phyloP scores from a whole-genome alignment of 2,888 invertebrate genomes.

The Chrysomela aeneicollis region DNA sequence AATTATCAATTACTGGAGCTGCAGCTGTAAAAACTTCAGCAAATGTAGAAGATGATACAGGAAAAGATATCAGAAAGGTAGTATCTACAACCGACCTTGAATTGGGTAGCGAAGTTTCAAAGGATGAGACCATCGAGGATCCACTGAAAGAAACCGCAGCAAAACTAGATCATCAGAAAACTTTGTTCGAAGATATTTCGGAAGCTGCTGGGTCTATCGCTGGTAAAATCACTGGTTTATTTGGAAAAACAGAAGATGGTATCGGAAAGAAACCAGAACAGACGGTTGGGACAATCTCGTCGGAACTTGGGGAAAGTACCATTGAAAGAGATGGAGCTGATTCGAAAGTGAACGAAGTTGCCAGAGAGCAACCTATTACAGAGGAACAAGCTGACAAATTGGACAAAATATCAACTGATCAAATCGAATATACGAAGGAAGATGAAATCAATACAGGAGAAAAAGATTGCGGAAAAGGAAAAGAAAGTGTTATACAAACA shows the following conservation, averaged over 20 bases:
- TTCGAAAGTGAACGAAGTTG: background rate
- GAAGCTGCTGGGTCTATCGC: background rate
- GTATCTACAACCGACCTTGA: too few species aligned
- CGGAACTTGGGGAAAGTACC: background rate
- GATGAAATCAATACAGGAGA: too few species aligned
- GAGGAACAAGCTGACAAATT: background rate
- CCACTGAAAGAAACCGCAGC: background rate
- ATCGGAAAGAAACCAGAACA: constrained; percentile 1
- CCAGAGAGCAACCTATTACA: background rate
- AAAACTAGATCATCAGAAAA: background rate
- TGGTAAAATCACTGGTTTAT: background rate
- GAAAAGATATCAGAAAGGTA: too few species aligned
- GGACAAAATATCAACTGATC: too few species aligned
- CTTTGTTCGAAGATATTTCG: background rate
- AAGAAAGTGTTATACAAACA: too few species aligned
- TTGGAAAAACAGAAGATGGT: constrained; percentile 4
- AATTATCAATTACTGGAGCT: background rate
- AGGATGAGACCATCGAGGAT: background rate
- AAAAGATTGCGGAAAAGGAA: too few species aligned
- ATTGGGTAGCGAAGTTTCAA: too few species aligned
- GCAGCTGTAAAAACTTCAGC: background rate
- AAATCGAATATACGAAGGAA: too few species aligned
- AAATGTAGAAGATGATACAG: background rate
- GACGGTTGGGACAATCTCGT: background rate
- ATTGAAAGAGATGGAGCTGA: background rate